Percentiles rank a stretch among this genome's conserved stretches.
These are phyloP conservation scores for Drosophila tani DNA, from an alignment of 1,140 invertebrate genomes.

Conservation along the genomic window DNA sequence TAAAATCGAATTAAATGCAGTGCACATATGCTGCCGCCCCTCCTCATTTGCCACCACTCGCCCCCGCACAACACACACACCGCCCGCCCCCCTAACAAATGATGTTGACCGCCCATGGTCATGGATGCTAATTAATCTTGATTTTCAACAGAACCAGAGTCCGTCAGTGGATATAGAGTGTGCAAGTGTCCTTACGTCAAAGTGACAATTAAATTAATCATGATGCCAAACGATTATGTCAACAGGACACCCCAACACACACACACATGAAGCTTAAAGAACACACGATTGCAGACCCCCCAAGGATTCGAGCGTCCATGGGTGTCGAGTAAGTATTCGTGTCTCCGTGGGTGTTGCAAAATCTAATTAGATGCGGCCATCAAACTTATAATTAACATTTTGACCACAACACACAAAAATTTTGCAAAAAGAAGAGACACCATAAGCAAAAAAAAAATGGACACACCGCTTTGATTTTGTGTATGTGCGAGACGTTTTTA, in stretches of 20 bases:
- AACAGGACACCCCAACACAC: slow-evolving; percentile 55
- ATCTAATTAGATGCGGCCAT: slow-evolving; percentile 72
- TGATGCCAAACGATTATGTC: slow-evolving; percentile 80
- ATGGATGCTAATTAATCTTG: slow-evolving; percentile 80
- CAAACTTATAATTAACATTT: slow-evolving; percentile 82
- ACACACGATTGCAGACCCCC: not conserved
- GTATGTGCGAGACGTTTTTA: slow-evolving; percentile 62
- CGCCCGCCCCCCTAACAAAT: slow-evolving; percentile 57
- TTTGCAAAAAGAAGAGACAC: slow-evolving; percentile 24
- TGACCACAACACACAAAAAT: slow-evolving; percentile 67
- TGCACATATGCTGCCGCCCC: slow-evolving; percentile 35
- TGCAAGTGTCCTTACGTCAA: slow-evolving; percentile 61
- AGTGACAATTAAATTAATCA: slow-evolving; percentile 84
- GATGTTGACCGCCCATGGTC: slow-evolving; percentile 78
- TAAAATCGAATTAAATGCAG: slow-evolving; percentile 68
- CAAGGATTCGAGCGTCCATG: slow-evolving; percentile 20
- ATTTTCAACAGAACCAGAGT: slow-evolving; percentile 55
- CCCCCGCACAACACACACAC: not conserved
- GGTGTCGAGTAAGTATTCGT: slow-evolving; percentile 13
- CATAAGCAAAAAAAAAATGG: slow-evolving; percentile 13
- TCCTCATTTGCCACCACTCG: not conserved
- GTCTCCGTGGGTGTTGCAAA: slow-evolving; percentile 27
- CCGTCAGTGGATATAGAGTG: slow-evolving; percentile 5
- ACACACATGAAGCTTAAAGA: slow-evolving; percentile 17
- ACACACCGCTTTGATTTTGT: slow-evolving; percentile 15